phyloP scores from a whole-genome alignment of 2,888 invertebrate species.

The Agelastica alni region DNA sequence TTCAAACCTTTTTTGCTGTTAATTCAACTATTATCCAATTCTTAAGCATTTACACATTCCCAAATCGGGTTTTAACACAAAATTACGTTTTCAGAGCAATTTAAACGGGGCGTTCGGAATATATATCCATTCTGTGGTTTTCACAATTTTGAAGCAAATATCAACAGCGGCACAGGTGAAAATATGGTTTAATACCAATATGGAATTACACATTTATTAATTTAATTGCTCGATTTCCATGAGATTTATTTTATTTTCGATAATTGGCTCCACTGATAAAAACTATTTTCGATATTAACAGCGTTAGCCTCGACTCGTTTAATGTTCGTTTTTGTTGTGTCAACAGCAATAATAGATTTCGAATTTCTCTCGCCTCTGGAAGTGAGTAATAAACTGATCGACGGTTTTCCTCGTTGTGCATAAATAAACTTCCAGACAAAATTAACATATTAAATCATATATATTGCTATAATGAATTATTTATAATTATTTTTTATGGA shows the following conservation, averaged over 20 bases:
- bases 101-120: background rate
- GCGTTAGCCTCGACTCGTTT: background rate
- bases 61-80: background rate
- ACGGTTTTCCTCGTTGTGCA: too few species aligned
- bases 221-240: slow-evolving; percentile 19
- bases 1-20: too few species aligned
- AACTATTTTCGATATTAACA: slow-evolving; percentile 6
- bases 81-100: slow-evolving; percentile 5
- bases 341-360: background rate
- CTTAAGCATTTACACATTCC: background rate
- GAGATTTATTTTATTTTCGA: slow-evolving; percentile 19
- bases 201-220: slow-evolving; percentile 26
- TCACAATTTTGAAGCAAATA: slow-evolving; percentile 20
- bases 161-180: slow-evolving; percentile 22
- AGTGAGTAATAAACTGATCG: too few species aligned
- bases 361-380: too few species aligned
- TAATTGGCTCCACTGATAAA: slow-evolving; percentile 3
- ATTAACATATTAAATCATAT: too few species aligned
- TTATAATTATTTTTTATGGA: too few species aligned
- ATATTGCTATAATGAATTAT: too few species aligned
- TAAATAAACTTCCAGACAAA: too few species aligned
- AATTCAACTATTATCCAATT: background rate
- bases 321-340: slow-evolving; percentile 3
- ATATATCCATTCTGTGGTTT: slow-evolving; percentile 8
- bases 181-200: slow-evolving; percentile 28